Conservation (phyloP, 1,140 invertebrate species). For the Daktulosphaira vitifoliae region DNA sequence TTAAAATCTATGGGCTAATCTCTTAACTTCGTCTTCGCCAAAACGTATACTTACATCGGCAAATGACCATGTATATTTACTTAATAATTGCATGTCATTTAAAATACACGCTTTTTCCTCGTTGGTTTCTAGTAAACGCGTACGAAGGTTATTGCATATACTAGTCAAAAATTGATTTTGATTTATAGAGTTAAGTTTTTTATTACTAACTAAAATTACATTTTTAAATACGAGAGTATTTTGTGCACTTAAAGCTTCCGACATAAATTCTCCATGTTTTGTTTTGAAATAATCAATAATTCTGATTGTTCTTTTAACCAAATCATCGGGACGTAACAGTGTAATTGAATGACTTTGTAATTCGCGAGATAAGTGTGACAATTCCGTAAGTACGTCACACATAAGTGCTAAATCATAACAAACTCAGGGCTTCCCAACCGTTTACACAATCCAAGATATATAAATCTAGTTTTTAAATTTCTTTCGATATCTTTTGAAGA, state of each 20-base stretch:
- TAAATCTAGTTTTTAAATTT: background rate
- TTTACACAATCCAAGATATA: background rate
- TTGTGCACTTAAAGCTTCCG: no score
- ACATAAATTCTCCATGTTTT: no score
- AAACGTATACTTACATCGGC: background rate
- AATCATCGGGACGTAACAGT: no score
- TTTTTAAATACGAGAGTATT: no score
- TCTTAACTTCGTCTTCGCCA: background rate
- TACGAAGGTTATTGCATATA: background rate
- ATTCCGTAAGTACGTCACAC: background rate
- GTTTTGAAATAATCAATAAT: no score
- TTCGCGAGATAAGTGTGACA: background rate
- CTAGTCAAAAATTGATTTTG: background rate
- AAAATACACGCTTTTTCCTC: background rate
- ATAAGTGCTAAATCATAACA: background rate
- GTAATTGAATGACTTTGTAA: no score
- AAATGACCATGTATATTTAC: background rate
- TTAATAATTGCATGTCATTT: background rate
- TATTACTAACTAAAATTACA: no score
- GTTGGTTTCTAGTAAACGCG: background rate
- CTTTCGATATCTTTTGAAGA: background rate
- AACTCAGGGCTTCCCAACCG: background rate
- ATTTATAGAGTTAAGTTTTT: no score
- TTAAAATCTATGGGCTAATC: background rate
- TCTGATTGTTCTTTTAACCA: no score